Evolutionary conservation across 2,888 invertebrate species (phyloP), one percentile per base, ranked within the genome.

Genomic region (Lomographa bimaculata): DNA sequence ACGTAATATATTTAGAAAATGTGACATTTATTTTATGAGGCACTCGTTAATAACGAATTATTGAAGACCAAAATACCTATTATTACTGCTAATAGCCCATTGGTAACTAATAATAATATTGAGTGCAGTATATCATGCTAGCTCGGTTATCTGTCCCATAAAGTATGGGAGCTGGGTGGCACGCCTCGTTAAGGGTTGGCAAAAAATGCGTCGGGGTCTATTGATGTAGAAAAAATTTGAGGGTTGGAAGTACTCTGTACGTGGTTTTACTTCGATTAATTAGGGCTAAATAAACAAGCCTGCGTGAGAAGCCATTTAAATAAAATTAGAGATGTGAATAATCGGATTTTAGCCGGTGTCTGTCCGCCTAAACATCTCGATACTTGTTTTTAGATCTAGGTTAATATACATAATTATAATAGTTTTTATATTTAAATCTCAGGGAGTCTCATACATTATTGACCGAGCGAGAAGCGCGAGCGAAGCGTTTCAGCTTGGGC

Each of bases 21-120:
- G n/a, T n/a, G n/a, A n/a, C n/a, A 93, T 92, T 93, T 92, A 60
- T 60, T 52, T 39, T 47, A 17, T 12, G 26, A 40, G 18, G 4
- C 26, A 33, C 25, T 40, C 43, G 27, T 63, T 27, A 39, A n/a
- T n/a, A n/a, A n/a, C n/a, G n/a, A n/a, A n/a, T n/a, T n/a, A n/a
- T 42, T 53, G 19, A 38, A 20, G 28, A 46, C 41, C 42, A 35
- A 53, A 60, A 60, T 49, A 49, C 37, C 39, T 52, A 41, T 56
- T 69, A 71, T 73, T 73, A 71, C 70, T 60, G 46, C 64, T 18
- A 6, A 29, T 23, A 12, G 36, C 37, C 30, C 32, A 8, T 25
- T 23, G 39, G 41, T n/a, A n/a, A n/a, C n/a, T 21, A 25, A 21
- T 45, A 49, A 60, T 63, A 57, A 61, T 57, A 14, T 60, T 46